These are phyloP conservation scores for Tipula helvola DNA, from an alignment of 2,888 invertebrate species.

Conservation along the genomic window DNA sequence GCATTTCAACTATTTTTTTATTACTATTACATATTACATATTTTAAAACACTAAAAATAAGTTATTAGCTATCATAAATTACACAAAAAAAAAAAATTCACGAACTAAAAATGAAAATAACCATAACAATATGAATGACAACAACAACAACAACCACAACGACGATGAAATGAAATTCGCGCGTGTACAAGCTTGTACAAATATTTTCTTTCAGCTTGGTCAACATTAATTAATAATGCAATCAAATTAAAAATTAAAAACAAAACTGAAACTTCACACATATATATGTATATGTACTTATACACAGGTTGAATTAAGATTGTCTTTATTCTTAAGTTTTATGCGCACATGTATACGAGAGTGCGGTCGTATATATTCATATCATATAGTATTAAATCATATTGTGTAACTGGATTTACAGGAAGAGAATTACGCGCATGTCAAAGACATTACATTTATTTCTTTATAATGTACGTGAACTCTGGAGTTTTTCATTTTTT, in stretches of 20 bases:
- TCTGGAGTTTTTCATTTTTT: background rate
- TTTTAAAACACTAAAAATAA: background rate
- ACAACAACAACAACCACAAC: background rate
- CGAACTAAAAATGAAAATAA: background rate
- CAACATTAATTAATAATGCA: background rate
- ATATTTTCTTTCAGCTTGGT: background rate
- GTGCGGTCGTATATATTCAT: background rate
- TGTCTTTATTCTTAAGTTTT: background rate
- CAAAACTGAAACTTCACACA: background rate
- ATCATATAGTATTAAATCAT: background rate
- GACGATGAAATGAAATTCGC: background rate
- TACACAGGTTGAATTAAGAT: background rate
- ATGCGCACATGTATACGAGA: background rate
- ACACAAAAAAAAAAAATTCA: background rate
- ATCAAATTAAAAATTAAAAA: background rate
- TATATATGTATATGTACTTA: no score
- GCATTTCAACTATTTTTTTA: background rate
- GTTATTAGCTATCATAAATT: background rate
- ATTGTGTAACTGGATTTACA: background rate
- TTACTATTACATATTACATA: background rate
- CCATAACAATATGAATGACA: background rate
- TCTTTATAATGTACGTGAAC: background rate
- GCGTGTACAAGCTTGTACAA: background rate
- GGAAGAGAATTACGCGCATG: constrained; percentile 4
- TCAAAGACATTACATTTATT: background rate